These are phyloP conservation scores for Helarctos malayanus DNA, from an alignment of 2,797 vertebrate species.

Conservation along the genomic window DNA sequence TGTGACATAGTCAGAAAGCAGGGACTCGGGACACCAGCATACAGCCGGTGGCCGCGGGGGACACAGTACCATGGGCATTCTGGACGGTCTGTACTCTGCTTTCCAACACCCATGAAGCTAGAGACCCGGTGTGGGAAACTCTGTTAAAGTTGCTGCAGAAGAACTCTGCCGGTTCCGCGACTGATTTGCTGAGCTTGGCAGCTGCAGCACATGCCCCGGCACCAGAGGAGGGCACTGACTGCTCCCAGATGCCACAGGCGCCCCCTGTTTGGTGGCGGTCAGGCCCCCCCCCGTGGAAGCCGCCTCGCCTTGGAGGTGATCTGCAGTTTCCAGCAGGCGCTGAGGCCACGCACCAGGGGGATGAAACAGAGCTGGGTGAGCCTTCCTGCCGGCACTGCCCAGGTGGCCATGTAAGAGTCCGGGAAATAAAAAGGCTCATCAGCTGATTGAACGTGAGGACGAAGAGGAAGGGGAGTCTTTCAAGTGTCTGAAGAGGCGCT, in stretches of 20 bases:
- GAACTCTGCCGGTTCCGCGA: background rate
- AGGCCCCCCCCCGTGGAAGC: background rate
- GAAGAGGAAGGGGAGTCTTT: background rate
- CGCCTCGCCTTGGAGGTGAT: background rate
- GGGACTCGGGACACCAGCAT: background rate
- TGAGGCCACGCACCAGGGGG: background rate
- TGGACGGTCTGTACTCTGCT: no score
- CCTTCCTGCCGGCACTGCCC: background rate
- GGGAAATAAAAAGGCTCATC: background rate
- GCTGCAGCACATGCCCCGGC: fast-evolving
- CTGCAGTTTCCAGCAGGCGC: background rate
- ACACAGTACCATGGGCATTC: background rate
- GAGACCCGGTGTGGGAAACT: background rate
- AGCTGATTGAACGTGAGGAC: background rate
- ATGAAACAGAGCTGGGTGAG: background rate
- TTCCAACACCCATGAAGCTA: background rate
- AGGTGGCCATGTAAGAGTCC: background rate
- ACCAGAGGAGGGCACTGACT: fast-evolving
- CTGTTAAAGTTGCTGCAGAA: background rate
- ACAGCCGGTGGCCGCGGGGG: background rate
- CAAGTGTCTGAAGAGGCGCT: background rate
- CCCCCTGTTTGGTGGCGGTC: background rate
- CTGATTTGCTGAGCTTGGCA: background rate
- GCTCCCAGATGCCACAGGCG: background rate
- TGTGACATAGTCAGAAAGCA: background rate